Evolutionary conservation across 1,140 invertebrate species (phyloP), one percentile per base, ranked within the genome.

Genomic region (Drosophila willistoni): DNA sequence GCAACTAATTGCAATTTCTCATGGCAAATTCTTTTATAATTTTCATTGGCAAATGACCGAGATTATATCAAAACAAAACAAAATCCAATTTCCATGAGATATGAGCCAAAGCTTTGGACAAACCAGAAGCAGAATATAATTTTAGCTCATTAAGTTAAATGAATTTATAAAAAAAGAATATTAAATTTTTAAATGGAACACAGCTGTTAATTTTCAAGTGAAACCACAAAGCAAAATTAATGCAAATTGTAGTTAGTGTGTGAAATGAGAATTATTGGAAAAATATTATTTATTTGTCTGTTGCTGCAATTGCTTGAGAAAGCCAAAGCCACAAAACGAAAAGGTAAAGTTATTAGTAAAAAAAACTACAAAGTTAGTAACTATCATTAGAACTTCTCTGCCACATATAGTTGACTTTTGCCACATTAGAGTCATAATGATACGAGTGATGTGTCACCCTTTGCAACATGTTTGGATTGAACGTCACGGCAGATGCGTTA

Each of bases 401-500:
- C 34, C 19, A 34, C 19, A 0, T 13, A 3, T 1, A 36, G 59
- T n/a, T 0, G 25, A 55, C 9, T 13, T 62, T 12, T 79, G 77
- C 17, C 12, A 36, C 7, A 6, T 64, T 1, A 14, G 12, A 17
- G 25, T 79, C 7, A 34, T 59, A n/a, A 5, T 77, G 5, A 14
- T 9, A 39, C n/a, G 59, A n/a, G 13, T 9, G 6, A 66, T 34
- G 41, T 81, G 79, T 14, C 7, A 44, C 9, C 73, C 79, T 0
- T 29, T 77, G 7, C 33, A 3, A 7, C 6, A 14, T 0, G n/a
- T 81, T 12, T 81, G 79, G 79, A 54, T 71, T 7, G 0, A 56
- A 19, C 17, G 17, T 7, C 0, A 42, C 0, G 70, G 36, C 1
- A 41, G 1, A 33, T 82, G 79, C 13, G 22, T 10, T 4, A 56